Percentiles rank a stretch among this genome's conserved stretches.
phyloP scores from a whole-genome alignment of 2,888 invertebrate genomes.

The Acrocyrtus sp. region DNA sequence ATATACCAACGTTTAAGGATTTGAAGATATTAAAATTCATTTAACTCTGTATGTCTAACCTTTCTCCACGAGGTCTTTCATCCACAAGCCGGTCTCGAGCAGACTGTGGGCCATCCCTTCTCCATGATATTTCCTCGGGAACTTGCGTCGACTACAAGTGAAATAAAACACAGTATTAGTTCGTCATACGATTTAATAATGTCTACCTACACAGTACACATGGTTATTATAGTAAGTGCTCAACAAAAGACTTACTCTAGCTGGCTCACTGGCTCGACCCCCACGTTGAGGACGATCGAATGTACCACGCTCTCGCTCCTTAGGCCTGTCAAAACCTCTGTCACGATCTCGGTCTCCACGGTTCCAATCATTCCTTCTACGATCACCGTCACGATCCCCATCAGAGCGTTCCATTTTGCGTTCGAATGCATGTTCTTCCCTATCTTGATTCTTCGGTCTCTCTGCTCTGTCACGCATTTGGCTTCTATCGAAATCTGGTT shows the following conservation, averaged over 20 bases:
- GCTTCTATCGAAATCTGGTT: conserved; percentile 43
- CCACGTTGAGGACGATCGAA: conserved; percentile 34
- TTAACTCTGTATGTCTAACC: no score
- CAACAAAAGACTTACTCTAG: conserved; percentile 21
- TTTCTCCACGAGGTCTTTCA: conserved; percentile 1
- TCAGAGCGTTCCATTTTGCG: conserved; percentile 63
- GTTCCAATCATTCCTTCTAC: conserved; percentile 34
- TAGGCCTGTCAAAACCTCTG: conserved; percentile 13
- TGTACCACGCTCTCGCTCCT: conserved; percentile 54
- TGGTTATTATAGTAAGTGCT: no score
- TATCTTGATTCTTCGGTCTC: conserved; percentile 36
- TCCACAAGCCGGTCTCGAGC: conserved; percentile 63
- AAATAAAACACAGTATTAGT: no score
- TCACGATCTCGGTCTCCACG: conserved; percentile 32
- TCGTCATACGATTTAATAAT: neutral
- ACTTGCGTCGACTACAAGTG: conserved; percentile 57
- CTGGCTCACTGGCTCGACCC: conserved; percentile 18
- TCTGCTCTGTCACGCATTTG: conserved; percentile 46
- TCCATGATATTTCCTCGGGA: conserved; percentile 63
- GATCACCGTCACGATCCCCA: conserved; percentile 54
- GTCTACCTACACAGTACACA: no score
- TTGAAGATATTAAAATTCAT: no score
- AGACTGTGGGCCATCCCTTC: conserved; percentile 65
- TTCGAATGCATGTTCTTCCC: conserved; percentile 38
- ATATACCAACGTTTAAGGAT: no score